Conservation (phyloP, 2,888 invertebrate species). For the Bedellia somnulentella region DNA sequence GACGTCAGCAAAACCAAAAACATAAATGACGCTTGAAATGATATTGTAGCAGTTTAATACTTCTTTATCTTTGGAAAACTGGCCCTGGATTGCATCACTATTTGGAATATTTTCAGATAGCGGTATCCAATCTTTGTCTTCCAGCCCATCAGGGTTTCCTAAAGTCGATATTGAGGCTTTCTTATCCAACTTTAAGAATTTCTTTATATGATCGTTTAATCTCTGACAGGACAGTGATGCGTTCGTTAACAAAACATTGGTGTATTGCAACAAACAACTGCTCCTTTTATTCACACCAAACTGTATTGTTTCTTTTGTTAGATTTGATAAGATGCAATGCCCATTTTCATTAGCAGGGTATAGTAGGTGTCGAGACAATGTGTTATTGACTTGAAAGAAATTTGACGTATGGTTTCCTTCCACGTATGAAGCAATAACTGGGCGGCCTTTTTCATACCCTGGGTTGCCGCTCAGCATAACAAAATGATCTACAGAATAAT, state of each 20-base stretch:
- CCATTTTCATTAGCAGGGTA: constrained; percentile 39
- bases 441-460: constrained; percentile 70
- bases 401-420: constrained; percentile 25
- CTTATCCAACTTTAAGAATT: constrained; percentile 17
- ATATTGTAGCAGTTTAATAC: constrained; percentile 32
- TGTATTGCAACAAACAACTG: constrained; percentile 24
- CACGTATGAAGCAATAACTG: constrained; percentile 51
- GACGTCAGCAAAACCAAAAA: constrained; percentile 25
- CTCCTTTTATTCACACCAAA: constrained; percentile 51
- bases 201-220: constrained; percentile 24
- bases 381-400: constrained; percentile 24
- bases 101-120: too few species aligned
- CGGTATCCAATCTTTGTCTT: constrained; percentile 31
- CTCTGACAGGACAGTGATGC: constrained; percentile 22
- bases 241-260: constrained; percentile 14
- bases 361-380: constrained; percentile 14
- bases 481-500: constrained; percentile 22
- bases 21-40: constrained; percentile 23
- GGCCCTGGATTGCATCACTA: too few species aligned
- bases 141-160: constrained; percentile 29
- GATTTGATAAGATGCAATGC: constrained; percentile 31
- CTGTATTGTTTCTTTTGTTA: constrained; percentile 26
- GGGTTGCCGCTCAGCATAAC: constrained; percentile 70
- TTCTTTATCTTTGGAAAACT: constrained; percentile 17
- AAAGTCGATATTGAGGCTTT: constrained; percentile 26